These are phyloP conservation scores for Xiphorhynchus elegans DNA, from an alignment of 2,113 vertebrate species.

Conservation along the genomic window DNA sequence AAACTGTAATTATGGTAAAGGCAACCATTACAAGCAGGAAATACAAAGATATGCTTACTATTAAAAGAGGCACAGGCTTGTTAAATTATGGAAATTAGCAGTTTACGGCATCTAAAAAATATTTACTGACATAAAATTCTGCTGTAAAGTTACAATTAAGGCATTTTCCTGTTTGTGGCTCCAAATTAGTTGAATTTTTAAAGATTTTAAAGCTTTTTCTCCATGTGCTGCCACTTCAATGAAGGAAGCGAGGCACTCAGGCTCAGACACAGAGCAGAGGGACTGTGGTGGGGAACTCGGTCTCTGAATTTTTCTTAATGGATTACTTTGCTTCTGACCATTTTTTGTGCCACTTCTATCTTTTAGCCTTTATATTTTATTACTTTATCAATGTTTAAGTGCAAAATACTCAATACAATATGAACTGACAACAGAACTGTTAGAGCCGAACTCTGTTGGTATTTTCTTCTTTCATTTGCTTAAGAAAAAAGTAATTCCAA, in stretches of 20 bases:
- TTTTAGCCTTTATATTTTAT: background rate
- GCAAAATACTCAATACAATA: background rate
- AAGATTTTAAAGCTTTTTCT: background rate
- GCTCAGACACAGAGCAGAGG: background rate
- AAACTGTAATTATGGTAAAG: slow-evolving; percentile 32
- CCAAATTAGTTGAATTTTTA: slow-evolving; percentile 8
- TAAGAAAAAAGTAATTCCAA: background rate
- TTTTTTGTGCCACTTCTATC: background rate
- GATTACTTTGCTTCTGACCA: background rate
- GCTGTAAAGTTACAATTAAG: background rate
- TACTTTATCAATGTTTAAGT: background rate
- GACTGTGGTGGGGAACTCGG: background rate
- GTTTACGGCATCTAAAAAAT: slow-evolving; percentile 25
- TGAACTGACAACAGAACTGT: background rate
- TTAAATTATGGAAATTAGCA: slow-evolving; percentile 48
- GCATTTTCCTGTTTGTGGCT: slow-evolving; percentile 23
- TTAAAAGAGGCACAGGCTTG: slow-evolving; percentile 10
- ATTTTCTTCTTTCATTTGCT: background rate
- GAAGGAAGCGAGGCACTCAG: background rate
- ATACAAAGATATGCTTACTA: slow-evolving; percentile 34
- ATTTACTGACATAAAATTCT: background rate
- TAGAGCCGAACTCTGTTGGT: background rate
- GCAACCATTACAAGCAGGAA: background rate
- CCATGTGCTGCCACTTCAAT: background rate
- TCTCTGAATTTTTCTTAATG: background rate